Conservation (phyloP, 2,888 invertebrate genomes). For the Tillus elongatus region DNA sequence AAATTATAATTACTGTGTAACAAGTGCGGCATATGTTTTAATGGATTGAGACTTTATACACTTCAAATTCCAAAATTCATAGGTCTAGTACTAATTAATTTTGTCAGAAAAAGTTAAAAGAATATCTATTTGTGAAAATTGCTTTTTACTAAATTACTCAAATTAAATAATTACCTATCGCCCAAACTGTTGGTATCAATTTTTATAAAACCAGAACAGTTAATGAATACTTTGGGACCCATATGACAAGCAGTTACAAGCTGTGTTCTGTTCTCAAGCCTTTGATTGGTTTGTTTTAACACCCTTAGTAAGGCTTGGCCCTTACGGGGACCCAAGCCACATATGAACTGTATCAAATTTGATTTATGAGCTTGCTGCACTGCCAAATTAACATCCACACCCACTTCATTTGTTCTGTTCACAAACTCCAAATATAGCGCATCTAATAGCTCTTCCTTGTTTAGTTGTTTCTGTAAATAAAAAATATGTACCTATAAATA, state of each 20-base stretch:
- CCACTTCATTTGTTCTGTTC: conserved; percentile 94
- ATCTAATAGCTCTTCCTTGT: conserved; percentile 79
- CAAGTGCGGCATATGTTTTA: no score
- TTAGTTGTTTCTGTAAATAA: conserved; percentile 58
- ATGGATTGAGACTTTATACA: no score
- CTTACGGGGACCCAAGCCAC: conserved; percentile 93
- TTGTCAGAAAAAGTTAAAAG: no score
- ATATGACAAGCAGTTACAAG: conserved; percentile 92
- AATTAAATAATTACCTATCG: conserved; percentile 56
- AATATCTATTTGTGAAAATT: no score
- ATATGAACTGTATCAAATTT: conserved; percentile 90
- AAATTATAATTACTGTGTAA: no score
- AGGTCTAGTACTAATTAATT: no score
- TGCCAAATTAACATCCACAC: conserved; percentile 92
- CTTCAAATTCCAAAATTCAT: no score
- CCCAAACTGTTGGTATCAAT: conserved; percentile 94
- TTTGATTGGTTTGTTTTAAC: conserved; percentile 82
- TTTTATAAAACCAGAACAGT: conserved; percentile 97
- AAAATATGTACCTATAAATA: no score
- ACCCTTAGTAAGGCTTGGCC: conserved; percentile 78
- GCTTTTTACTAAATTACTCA: no score
- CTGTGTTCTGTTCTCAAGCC: conserved; percentile 89
- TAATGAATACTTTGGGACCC: conserved; percentile 93
- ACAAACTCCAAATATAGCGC: conserved; percentile 84
- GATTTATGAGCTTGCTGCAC: conserved; percentile 81